These are phyloP conservation scores for Agrotis ipsilon DNA, from an alignment of 2,888 invertebrate genomes.

Conservation along the genomic window DNA sequence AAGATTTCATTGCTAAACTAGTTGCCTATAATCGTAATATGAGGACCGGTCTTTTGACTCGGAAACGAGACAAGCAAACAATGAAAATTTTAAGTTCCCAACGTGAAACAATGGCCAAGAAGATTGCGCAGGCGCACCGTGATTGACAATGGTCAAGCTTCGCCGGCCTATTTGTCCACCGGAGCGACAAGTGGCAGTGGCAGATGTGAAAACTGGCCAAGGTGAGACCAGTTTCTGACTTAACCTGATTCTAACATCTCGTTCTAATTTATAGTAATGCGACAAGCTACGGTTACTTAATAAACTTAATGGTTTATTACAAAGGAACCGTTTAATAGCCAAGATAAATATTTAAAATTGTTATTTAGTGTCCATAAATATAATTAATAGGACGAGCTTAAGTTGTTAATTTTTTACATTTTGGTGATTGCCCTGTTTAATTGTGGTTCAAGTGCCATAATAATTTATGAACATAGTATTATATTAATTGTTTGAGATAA, in stretches of 20 bases:
- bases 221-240: constrained; percentile 73
- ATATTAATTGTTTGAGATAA: constrained; percentile 6
- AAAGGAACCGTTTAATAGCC: constrained; percentile 11
- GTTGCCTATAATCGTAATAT: constrained; percentile 52
- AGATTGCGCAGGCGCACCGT: constrained; percentile 64
- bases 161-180: constrained; percentile 82
- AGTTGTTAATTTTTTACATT: constrained; percentile 24
- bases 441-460: constrained; percentile 17
- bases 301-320: constrained; percentile 43
- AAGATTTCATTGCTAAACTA: constrained; percentile 41
- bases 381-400: constrained; percentile 40
- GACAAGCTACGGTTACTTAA: constrained; percentile 21
- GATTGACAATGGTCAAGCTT: constrained; percentile 82
- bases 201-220: constrained; percentile 88
- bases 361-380: constrained; percentile 38
- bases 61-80: constrained; percentile 48
- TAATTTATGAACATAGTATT: constrained; percentile 4
- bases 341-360: constrained; percentile 43
- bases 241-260: constrained; percentile 66
- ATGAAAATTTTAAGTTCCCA: constrained; percentile 50
- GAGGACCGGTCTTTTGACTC: constrained; percentile 37
- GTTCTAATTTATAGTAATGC: constrained; percentile 50
- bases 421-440: constrained; percentile 30
- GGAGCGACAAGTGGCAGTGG: constrained; percentile 79
- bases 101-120: constrained; percentile 57